These are phyloP conservation scores for Engraulis encrasicolus DNA, from an alignment of 2,113 vertebrate genomes.

Conservation along the genomic window DNA sequence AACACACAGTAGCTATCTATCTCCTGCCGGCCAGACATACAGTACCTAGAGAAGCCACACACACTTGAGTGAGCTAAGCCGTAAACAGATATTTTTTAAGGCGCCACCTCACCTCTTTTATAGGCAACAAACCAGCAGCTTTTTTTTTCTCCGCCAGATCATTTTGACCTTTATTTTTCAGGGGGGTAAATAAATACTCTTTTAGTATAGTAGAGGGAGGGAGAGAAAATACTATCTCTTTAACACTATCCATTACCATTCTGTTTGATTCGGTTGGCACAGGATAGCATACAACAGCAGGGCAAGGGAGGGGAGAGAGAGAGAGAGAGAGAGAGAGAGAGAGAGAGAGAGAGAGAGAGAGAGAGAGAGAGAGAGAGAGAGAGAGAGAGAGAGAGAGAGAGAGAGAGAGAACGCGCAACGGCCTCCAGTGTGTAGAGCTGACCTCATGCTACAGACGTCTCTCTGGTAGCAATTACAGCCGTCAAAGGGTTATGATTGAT, in stretches of 20 bases:
- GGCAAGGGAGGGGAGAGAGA: too few relatives aligned
- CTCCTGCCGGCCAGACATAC: background rate
- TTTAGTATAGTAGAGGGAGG: too few relatives aligned
- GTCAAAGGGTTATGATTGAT: constrained; percentile 77
- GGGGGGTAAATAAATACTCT: constrained; percentile 20
- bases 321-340: background rate
- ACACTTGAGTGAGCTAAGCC: background rate
- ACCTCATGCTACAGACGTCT: constrained; percentile 25
- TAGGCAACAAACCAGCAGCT: background rate
- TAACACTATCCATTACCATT: constrained; percentile 44
- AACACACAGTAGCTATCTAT: constrained; percentile 12
- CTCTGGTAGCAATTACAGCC: constrained; percentile 78
- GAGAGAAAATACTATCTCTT: constrained; percentile 38
- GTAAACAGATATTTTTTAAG: background rate
- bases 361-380: background rate
- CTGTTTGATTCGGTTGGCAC: constrained; percentile 51
- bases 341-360: too few relatives aligned
- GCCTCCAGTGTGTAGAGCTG: constrained; percentile 38
- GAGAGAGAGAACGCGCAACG: constrained; percentile 24
- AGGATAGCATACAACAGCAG: constrained; percentile 30
- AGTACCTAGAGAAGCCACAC: background rate
- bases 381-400: background rate
- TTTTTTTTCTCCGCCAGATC: background rate
- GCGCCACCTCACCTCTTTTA: background rate
- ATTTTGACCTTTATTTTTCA: background rate